Evolutionary conservation across 2,113 vertebrate genomes (phyloP).

Genomic region (Malurus cyaneus): DNA sequence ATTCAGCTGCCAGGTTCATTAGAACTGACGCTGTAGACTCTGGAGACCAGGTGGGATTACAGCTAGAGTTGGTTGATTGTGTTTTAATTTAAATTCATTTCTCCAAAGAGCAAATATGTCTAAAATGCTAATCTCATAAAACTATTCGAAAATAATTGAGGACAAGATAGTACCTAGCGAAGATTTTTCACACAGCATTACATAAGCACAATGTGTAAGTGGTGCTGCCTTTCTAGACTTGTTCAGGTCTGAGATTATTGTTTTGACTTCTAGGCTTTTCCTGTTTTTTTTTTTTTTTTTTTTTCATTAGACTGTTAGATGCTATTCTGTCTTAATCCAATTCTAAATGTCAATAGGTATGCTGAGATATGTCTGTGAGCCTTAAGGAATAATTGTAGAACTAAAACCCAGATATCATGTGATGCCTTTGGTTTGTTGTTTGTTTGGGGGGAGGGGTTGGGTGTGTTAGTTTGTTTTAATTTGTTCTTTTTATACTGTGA

Average conservation of each 20-base stretch:
- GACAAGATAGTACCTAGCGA: neutral
- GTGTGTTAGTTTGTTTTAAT: neutral
- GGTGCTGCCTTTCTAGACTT: neutral
- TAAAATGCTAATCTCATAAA: slow-evolving; percentile 1
- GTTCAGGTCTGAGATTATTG: neutral
- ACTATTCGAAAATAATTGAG: neutral
- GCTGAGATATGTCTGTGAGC: neutral
- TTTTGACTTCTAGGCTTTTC: neutral
- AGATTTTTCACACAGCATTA: neutral
- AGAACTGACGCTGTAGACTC: neutral
- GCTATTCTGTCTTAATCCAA: neutral
- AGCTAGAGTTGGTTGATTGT: neutral
- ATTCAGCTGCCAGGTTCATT: slow-evolving; percentile 13
- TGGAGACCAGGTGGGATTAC: neutral
- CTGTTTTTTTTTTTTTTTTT: neutral
- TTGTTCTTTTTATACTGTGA: neutral
- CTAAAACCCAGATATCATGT: neutral
- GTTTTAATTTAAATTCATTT: slow-evolving; percentile 31
- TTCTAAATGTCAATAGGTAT: neutral
- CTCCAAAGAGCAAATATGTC: neutral
- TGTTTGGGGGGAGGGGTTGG: too few relatives aligned
- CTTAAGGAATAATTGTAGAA: neutral
- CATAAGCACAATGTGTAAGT: neutral
- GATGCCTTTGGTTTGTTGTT: neutral
- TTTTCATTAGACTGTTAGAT: neutral